Evolutionary conservation across 1,140 invertebrate species (phyloP).

Genomic region (Aphelenchoides besseyi): DNA sequence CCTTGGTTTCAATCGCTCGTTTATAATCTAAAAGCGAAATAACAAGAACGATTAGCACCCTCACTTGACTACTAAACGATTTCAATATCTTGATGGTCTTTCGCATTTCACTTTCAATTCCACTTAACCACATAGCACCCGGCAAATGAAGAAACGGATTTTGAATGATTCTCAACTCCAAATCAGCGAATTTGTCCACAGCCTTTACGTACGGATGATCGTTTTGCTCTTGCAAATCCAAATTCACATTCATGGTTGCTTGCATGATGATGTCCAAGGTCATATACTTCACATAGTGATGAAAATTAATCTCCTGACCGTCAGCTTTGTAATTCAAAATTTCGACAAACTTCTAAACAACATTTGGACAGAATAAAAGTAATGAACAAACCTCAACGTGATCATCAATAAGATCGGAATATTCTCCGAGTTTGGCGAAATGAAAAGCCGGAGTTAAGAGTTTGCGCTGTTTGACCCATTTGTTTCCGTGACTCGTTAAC

Average conservation of each 20-base stretch:
- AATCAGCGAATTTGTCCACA: neutral
- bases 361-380: no score
- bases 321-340: neutral
- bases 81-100: constrained; percentile 1
- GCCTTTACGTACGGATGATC: constrained; percentile 18
- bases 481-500: neutral
- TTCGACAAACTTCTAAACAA: neutral
- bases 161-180: neutral
- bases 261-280: constrained; percentile 11
- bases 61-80: neutral
- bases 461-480: neutral
- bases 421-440: constrained; percentile 16
- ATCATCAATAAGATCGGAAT: neutral
- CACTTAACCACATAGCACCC: constrained; percentile 1
- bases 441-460: constrained; percentile 18
- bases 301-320: constrained; percentile 5
- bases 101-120: constrained; percentile 6
- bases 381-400: constrained; percentile 15
- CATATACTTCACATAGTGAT: constrained; percentile 6
- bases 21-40: neutral
- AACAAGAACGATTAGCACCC: no score
- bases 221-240: constrained; percentile 9
- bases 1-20: neutral
- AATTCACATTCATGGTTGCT: neutral
- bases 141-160: neutral